Evolutionary conservation across 2,797 vertebrate species (phyloP), one percentile per base, ranked within the genome.

Genomic region (Pelodytes ibericus): DNA sequence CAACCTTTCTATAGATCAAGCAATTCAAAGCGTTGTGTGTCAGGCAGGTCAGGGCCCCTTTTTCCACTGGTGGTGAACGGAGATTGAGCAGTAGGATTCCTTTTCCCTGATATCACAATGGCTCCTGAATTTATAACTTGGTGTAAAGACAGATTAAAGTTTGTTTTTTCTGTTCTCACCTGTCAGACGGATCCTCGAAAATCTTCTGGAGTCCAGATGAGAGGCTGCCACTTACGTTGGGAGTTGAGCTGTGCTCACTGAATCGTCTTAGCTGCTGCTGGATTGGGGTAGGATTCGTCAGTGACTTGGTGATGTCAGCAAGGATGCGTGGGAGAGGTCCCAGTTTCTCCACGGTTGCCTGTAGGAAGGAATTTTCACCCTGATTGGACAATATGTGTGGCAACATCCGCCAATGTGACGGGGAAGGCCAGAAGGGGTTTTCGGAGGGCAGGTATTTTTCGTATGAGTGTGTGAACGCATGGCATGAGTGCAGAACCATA

Each of bases 351-450:
- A 98, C 92, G 0, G 96, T 98, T 47, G 95, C 96, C 97, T 99
- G 96, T 94, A 97, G 96, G 92, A 97, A 98, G 94, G 96, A 98
- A 95, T 98, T 98, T 94, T 98, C 96, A 97, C 95, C 95, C 95
- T 98, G 92, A 90, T 90, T 95, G 92, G 90, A 91, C 86, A 88
- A 89, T 86, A 90, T 91, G 91, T 89, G 90, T 83, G 88, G 82
- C 72, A 83, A 89, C 81, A 91, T 89, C 89, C 89, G 80, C 80
- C 89, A 84, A 79, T 80, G 82, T 83, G 83, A 85, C 71, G 83
- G 61, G 79, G 86, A 83, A 86, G 88, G 86, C 85, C 83, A 87
- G 84, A 88, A 90, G 88, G 91, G 89, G 88, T 89, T 89, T 36
- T 49, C 86, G 73, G 82, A 80, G 84, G 87, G 86, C 87, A 82